Conservation (phyloP, 2,797 vertebrate genomes). For the Gymnoscopelus microlampas region DNA sequence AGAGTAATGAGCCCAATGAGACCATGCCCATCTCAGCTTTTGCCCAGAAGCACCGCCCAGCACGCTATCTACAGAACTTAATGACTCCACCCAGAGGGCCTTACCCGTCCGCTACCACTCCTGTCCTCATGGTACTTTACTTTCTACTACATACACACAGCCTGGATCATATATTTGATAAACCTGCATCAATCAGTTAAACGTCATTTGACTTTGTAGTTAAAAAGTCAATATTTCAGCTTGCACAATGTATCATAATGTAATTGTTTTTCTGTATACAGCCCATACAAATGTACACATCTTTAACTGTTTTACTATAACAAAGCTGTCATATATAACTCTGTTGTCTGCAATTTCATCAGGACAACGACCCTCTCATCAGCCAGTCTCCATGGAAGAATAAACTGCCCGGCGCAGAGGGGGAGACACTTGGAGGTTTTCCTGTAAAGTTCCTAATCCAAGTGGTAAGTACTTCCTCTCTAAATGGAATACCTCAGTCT, state of each 20-base stretch:
- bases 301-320: too few relatives aligned
- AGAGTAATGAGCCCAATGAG: constrained; percentile 98
- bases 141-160: too few relatives aligned
- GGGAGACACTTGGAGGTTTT: constrained; percentile 96
- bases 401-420: constrained; percentile 90
- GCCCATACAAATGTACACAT: too few relatives aligned
- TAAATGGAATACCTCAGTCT: constrained; percentile 2
- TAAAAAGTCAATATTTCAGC: too few relatives aligned
- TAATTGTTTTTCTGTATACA: too few relatives aligned
- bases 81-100: constrained; percentile 91
- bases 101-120: constrained; percentile 88
- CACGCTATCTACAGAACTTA: constrained; percentile 87
- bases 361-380: constrained; percentile 94
- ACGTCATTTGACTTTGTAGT: too few relatives aligned
- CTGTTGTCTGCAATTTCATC: constrained; percentile 22
- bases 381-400: constrained; percentile 94
- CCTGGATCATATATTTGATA: too few relatives aligned
- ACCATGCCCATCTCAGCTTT: constrained; percentile 99
- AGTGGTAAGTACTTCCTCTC: constrained; percentile 86
- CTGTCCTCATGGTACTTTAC: constrained; percentile 87
- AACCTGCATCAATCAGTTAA: not conserved
- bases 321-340: not conserved
- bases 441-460: constrained; percentile 98
- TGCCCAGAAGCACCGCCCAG: constrained; percentile 94
- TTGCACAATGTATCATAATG: too few relatives aligned